Conservation (phyloP, 2,113 vertebrate genomes). For the Centrocercus urophasianus region DNA sequence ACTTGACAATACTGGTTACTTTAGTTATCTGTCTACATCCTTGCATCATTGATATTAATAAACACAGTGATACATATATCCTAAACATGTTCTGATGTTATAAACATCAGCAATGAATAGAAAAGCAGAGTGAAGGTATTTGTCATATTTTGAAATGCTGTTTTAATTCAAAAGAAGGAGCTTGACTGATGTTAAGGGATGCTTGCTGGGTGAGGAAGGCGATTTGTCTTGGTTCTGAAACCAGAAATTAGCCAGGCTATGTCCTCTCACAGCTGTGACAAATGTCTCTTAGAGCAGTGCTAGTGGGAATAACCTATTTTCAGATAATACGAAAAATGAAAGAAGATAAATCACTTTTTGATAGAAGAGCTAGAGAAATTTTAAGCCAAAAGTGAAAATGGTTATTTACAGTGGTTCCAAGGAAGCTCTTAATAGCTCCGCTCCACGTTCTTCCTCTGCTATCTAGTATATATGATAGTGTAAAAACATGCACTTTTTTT, state of each 20-base stretch:
- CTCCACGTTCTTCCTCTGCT: background rate
- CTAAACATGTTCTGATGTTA: background rate
- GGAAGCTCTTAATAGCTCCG: constrained; percentile 33
- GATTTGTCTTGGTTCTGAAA: constrained; percentile 21
- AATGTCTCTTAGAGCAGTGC: constrained; percentile 32
- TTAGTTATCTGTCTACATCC: background rate
- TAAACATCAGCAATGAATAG: background rate
- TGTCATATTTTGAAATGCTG: background rate
- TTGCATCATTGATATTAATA: background rate
- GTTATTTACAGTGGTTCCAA: constrained; percentile 42
- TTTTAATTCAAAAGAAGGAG: constrained; percentile 14
- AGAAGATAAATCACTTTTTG: constrained; percentile 32
- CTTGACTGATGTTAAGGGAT: constrained; percentile 2
- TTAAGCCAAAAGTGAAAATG: constrained; percentile 34
- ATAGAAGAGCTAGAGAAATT: constrained; percentile 19
- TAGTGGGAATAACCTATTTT: constrained; percentile 52
- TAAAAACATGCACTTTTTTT: background rate
- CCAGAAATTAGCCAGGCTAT: constrained; percentile 30
- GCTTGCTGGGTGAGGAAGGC: background rate
- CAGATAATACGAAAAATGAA: constrained; percentile 56
- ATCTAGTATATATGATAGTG: background rate
- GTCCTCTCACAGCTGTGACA: constrained; percentile 45
- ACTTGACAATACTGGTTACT: background rate
- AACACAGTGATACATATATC: background rate
- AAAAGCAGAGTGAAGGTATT: background rate